Evolutionary conservation across 2,888 invertebrate species (phyloP).

Genomic region (Labia minor): DNA sequence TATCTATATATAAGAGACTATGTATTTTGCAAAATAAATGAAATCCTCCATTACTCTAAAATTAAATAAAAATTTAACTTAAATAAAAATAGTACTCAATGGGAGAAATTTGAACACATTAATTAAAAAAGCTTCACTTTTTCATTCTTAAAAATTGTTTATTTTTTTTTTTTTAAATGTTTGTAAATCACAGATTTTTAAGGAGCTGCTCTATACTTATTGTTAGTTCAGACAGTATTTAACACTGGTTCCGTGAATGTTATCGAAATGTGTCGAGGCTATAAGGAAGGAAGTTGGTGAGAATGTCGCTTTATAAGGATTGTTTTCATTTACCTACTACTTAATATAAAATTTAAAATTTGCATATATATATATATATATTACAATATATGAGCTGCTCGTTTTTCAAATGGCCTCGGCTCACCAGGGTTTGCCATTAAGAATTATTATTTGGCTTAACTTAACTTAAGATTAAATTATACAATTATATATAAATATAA

Average conservation of each 20-base stretch:
- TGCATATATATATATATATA: conserved; percentile 19
- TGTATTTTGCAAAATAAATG: background rate
- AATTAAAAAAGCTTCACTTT: background rate
- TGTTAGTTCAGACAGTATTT: background rate
- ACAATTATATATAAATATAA: background rate
- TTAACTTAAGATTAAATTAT: background rate
- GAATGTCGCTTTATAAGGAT: background rate
- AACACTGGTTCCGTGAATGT: background rate
- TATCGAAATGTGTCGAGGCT: background rate
- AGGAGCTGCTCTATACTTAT: background rate
- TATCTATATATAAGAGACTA: background rate
- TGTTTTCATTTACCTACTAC: background rate
- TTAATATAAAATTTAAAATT: conserved; percentile 16
- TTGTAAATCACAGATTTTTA: background rate
- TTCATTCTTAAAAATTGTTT: too few relatives aligned
- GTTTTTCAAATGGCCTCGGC: background rate
- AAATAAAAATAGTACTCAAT: background rate
- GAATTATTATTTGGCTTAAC: background rate
- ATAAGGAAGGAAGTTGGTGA: background rate
- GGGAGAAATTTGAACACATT: background rate
- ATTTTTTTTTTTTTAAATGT: background rate
- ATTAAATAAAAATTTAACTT: background rate
- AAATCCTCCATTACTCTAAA: too few relatives aligned
- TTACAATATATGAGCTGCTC: conserved; percentile 17
- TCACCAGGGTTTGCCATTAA: background rate